Percentiles rank a stretch among this genome's conserved stretches.
phyloP scores from a whole-genome alignment of 2,888 invertebrate species.

The Pegoplata infirma region DNA sequence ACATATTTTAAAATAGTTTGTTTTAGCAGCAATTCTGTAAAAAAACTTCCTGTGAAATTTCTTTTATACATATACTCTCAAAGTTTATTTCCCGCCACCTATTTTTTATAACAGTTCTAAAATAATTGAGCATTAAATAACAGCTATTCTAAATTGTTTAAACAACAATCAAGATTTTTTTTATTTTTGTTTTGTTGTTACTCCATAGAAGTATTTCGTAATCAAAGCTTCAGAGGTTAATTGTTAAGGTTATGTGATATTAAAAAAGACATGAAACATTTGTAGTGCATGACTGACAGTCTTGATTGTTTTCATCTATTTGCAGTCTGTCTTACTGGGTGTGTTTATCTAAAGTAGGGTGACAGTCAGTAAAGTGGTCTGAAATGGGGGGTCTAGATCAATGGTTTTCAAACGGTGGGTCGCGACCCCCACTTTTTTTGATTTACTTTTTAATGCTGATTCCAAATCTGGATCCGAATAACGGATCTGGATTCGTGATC shows the following conservation, averaged over 20 bases:
- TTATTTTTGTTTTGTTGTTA: background rate
- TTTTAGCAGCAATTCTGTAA: too few relatives aligned
- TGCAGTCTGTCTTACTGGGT: background rate
- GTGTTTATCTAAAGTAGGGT: background rate
- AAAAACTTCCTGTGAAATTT: too few relatives aligned
- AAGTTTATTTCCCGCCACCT: too few relatives aligned
- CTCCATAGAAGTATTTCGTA: slow-evolving; percentile 45
- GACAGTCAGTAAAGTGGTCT: too few relatives aligned
- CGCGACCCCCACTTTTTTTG: too few relatives aligned
- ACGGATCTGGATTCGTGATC: too few relatives aligned
- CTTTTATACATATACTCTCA: too few relatives aligned
- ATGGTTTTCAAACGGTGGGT: too few relatives aligned
- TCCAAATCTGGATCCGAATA: too few relatives aligned
- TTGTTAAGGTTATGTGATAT: slow-evolving; percentile 55
- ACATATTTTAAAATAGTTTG: too few relatives aligned
- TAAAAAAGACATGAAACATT: slow-evolving; percentile 46
- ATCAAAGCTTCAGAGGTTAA: slow-evolving; percentile 53
- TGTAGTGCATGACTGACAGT: slow-evolving; percentile 41
- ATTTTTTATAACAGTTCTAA: background rate
- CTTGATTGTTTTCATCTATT: slow-evolving; percentile 43
- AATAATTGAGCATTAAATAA: background rate
- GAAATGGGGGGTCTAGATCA: too few relatives aligned
- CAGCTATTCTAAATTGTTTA: background rate
- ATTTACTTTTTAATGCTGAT: too few relatives aligned
- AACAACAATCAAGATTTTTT: background rate